Evolutionary conservation across 2,113 vertebrate species (phyloP).

Genomic region (Xenopus laevis): DNA sequence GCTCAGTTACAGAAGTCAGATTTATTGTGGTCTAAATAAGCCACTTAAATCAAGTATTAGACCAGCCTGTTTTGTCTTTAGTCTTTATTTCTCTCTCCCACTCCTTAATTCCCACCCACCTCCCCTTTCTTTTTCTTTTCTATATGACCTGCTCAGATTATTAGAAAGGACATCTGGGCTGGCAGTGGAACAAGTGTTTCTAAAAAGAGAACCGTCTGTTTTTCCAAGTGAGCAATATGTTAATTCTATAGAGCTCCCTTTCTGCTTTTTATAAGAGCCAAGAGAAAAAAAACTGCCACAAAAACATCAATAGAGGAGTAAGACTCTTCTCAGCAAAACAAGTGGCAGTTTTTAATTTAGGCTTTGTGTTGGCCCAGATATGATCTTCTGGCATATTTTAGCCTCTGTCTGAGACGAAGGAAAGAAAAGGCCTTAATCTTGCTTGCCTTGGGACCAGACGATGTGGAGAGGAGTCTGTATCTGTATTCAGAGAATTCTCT

Average conservation of each 20-base stretch:
- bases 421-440: conserved; percentile 60
- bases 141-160: conserved; percentile 67
- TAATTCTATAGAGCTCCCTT: conserved; percentile 56
- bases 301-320: conserved; percentile 53
- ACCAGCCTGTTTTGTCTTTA: conserved; percentile 23
- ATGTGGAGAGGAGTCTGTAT: conserved; percentile 53
- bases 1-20: conserved; percentile 44
- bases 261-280: conserved; percentile 48
- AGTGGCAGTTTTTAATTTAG: conserved; percentile 59
- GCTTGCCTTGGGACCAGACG: conserved; percentile 58
- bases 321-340: conserved; percentile 51
- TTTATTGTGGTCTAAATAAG: conserved; percentile 48
- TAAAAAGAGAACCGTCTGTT: conserved; percentile 62
- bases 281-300: conserved; percentile 52
- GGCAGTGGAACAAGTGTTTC: conserved; percentile 61
- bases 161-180: conserved; percentile 65
- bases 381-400: conserved; percentile 60
- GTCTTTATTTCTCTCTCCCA: conserved; percentile 4
- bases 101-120: background rate
- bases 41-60: conserved; percentile 32
- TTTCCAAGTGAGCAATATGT: conserved; percentile 63
- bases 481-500: conserved; percentile 59
- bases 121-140: conserved; percentile 45
- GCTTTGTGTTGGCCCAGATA: conserved; percentile 55
- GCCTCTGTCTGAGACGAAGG: conserved; percentile 54